These are phyloP conservation scores for Plestiodon gilberti DNA, from an alignment of 2,113 vertebrate species.

Conservation along the genomic window DNA sequence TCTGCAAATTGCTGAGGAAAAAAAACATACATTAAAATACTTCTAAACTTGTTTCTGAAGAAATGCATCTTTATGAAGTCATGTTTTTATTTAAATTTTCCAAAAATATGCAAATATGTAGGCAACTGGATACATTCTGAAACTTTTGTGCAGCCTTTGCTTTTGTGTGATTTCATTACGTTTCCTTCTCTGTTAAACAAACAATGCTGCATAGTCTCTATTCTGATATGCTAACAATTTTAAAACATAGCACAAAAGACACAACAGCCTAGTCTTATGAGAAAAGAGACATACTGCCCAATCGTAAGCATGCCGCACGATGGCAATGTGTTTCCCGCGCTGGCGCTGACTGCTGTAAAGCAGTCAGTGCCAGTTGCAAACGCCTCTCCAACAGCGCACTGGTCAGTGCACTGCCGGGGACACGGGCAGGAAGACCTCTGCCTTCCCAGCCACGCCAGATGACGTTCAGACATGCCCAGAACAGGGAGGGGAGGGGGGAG, in stretches of 20 bases:
- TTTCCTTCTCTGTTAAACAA: neutral
- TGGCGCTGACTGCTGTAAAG: no score
- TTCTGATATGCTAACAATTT: neutral
- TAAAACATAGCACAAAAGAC: neutral
- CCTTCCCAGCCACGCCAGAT: no score
- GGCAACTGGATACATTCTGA: neutral
- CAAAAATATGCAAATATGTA: neutral
- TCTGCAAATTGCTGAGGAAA: conserved; percentile 84
- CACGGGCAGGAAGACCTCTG: no score
- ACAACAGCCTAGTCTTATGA: neutral
- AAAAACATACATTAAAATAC: conserved; percentile 11
- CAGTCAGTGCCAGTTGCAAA: no score
- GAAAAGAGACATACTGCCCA: neutral
- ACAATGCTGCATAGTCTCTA: neutral
- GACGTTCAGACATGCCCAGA: no score
- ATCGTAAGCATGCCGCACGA: no score
- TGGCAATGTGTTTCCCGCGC: no score
- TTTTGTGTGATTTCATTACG: neutral
- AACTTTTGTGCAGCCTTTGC: neutral
- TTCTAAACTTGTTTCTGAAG: neutral
- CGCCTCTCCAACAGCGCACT: no score
- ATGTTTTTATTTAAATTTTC: neutral
- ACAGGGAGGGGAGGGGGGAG: no score
- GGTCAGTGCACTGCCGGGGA: no score
- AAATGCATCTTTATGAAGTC: neutral